Conservation (phyloP, 2,113 vertebrate species). For the Poeciliopsis prolifica region DNA sequence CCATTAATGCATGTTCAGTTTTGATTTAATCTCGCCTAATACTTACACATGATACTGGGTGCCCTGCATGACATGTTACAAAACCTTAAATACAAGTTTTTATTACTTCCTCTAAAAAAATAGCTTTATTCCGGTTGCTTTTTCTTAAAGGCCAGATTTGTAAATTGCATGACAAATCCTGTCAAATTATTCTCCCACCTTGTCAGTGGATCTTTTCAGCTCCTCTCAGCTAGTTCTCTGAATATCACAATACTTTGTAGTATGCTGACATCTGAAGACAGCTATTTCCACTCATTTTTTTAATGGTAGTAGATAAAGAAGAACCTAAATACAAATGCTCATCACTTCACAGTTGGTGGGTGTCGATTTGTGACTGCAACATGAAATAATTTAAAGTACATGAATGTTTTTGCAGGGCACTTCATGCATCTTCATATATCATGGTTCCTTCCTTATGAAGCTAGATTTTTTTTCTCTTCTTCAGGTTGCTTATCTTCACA, state of each 20-base stretch:
- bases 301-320: too few relatives aligned
- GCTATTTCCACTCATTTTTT: too few relatives aligned
- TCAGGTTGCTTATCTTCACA: slow-evolving; percentile 20
- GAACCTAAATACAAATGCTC: too few relatives aligned
- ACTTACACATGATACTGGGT: too few relatives aligned
- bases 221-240: background rate
- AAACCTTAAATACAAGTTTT: background rate
- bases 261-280: too few relatives aligned
- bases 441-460: slow-evolving; percentile 22
- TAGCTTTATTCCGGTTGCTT: too few relatives aligned
- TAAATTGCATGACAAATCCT: too few relatives aligned
- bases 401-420: slow-evolving; percentile 1
- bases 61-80: background rate
- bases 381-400: background rate
- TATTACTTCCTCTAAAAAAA: background rate
- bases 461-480: slow-evolving; percentile 35
- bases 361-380: background rate
- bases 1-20: background rate
- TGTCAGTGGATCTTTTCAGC: background rate
- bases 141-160: too few relatives aligned
- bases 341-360: background rate
- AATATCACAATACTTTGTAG: background rate
- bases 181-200: background rate
- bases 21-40: too few relatives aligned
- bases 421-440: background rate